Conservation (phyloP, 2,113 vertebrate genomes). For the Scortum barcoo region DNA sequence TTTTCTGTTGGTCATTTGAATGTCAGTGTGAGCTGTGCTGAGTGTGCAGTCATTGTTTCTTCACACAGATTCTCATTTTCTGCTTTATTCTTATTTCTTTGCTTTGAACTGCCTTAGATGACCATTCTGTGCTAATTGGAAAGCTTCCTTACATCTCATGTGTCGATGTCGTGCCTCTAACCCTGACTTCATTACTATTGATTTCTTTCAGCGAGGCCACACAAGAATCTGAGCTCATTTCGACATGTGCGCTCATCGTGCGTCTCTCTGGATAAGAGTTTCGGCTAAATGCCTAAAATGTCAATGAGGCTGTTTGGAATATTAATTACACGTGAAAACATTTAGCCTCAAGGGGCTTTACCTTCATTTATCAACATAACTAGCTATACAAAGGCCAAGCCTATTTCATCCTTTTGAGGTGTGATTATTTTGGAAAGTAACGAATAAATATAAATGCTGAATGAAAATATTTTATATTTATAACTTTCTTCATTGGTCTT, state of each 20-base stretch:
- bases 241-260: background rate
- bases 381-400: background rate
- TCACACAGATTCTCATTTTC: background rate
- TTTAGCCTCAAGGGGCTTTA: background rate
- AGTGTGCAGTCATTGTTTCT: too few species aligned
- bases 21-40: background rate
- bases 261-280: background rate
- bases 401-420: background rate
- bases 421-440: background rate
- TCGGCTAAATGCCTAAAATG: slow-evolving; percentile 9
- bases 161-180: background rate
- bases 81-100: background rate
- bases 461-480: too few species aligned
- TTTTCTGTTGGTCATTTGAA: background rate
- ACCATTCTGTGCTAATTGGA: background rate
- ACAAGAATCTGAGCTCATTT: slow-evolving; percentile 5
- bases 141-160: background rate
- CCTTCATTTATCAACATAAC: background rate
- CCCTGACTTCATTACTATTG: slow-evolving; percentile 15
- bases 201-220: background rate
- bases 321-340: slow-evolving; percentile 13
- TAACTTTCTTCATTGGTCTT: background rate
- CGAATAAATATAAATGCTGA: background rate
- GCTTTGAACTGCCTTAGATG: background rate
- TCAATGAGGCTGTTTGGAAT: slow-evolving; percentile 35